Evolutionary conservation across 2,113 vertebrate genomes (phyloP).

Genomic region (Cygnus buccinator): DNA sequence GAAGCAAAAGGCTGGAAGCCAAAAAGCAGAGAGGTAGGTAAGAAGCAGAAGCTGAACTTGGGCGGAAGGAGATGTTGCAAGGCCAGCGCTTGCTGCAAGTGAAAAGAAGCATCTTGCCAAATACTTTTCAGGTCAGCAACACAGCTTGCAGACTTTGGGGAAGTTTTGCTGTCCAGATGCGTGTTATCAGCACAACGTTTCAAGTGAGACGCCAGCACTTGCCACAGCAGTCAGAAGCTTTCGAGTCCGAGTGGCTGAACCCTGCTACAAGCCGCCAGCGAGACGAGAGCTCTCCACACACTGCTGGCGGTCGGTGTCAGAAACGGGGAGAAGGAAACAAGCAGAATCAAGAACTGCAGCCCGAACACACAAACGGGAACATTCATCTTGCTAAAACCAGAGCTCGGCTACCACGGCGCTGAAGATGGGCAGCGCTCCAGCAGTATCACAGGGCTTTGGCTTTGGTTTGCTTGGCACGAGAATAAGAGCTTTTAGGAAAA

Average conservation of each 20-base stretch:
- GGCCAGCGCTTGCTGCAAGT: not conserved
- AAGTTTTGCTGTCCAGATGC: not conserved
- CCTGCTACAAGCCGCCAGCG: not conserved
- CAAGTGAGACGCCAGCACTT: not conserved
- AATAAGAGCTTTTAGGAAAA: not conserved
- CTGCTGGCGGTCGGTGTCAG: not conserved
- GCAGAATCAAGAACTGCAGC: not conserved
- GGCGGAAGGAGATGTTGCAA: slow-evolving; percentile 1
- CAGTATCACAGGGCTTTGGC: not conserved
- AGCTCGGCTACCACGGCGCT: not conserved
- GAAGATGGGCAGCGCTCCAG: not conserved
- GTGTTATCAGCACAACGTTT: not conserved
- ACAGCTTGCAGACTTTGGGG: not conserved
- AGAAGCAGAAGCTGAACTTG: not conserved
- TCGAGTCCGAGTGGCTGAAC: not conserved
- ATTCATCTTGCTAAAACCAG: not conserved
- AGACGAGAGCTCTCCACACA: not conserved
- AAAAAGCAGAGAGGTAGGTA: not conserved
- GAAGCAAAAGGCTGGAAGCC: slow-evolving; percentile 1
- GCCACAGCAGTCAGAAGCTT: not conserved
- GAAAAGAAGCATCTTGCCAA: not conserved
- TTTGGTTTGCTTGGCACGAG: slow-evolving; percentile 3
- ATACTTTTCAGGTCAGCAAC: not conserved
- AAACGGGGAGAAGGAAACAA: not conserved
- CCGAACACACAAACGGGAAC: slow-evolving; percentile 9